Evolutionary conservation across 1,140 invertebrate species (phyloP).

Genomic region (Wasmannia auropunctata): DNA sequence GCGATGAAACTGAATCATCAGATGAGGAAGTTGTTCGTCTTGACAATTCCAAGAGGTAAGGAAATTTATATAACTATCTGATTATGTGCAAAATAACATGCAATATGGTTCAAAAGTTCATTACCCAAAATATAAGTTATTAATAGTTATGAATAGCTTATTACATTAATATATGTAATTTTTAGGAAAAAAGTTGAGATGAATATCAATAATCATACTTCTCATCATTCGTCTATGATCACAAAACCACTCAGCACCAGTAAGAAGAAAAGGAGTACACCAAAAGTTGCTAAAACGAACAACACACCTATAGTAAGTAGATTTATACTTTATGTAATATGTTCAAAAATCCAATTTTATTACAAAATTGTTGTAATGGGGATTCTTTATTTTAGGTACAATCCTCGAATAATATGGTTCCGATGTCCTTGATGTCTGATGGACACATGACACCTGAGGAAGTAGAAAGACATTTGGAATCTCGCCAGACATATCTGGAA

Average conservation of each 20-base stretch:
- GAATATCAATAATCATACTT: constrained; percentile 80
- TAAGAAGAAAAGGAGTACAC: constrained; percentile 85
- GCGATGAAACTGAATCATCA: constrained; percentile 96
- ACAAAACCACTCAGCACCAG: constrained; percentile 82
- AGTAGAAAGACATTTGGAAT: constrained; percentile 95
- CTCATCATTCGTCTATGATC: constrained; percentile 79
- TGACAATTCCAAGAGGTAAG: constrained; percentile 85
- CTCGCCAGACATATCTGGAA: constrained; percentile 92
- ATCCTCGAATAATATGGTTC: constrained; percentile 77
- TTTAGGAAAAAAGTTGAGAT: constrained; percentile 84
- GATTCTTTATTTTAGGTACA: constrained; percentile 72
- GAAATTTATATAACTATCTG: not conserved
- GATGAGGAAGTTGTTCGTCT: constrained; percentile 90
- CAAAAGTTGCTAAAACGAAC: constrained; percentile 80
- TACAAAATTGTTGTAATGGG: not conserved
- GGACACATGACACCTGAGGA: constrained; percentile 96
- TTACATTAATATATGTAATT: not conserved
- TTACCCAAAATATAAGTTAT: not conserved
- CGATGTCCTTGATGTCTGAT: constrained; percentile 87
- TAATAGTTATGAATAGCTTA: not conserved
- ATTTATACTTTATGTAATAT: not conserved
- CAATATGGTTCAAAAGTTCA: not conserved
- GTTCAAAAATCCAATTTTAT: not conserved
- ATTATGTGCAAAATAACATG: not conserved
- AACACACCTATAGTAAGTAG: constrained; percentile 80